Percentiles rank a stretch among this genome's conserved stretches.
phyloP scores from a whole-genome alignment of 2,797 vertebrate genomes.

The Halcyon smyrnensis region DNA sequence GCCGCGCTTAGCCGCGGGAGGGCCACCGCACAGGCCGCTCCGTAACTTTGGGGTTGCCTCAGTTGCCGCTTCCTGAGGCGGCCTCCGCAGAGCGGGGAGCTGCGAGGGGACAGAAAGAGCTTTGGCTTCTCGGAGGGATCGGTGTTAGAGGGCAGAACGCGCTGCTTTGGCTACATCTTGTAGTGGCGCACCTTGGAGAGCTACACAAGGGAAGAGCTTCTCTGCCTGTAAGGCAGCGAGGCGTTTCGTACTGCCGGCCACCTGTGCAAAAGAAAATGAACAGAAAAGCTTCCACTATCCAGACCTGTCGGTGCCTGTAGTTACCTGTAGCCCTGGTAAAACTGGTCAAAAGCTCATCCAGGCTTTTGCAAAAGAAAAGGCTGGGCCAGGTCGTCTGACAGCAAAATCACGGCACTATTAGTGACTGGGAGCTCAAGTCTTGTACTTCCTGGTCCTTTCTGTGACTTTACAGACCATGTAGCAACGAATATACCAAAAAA shows the following conservation, averaged over 20 bases:
- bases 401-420: fast-evolving
- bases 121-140: background rate
- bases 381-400: background rate
- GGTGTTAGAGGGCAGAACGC: background rate
- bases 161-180: background rate
- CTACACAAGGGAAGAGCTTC: background rate
- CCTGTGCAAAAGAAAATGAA: fast-evolving
- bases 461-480: fast-evolving
- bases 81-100: background rate
- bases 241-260: background rate
- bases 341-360: fast-evolving
- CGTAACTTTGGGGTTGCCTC: background rate
- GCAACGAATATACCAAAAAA: fast-evolving
- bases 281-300: fast-evolving
- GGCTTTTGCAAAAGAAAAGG: background rate
- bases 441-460: background rate
- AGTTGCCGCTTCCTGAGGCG: background rate
- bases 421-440: background rate
- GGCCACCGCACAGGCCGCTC: background rate
- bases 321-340: background rate
- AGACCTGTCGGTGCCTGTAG: fast-evolving
- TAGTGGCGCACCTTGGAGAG: background rate
- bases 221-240: background rate
- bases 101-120: fast-evolving
- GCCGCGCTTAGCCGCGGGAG: background rate